These are phyloP conservation scores for Parasteatoda tepidariorum DNA, from an alignment of 1,140 invertebrate species.

Conservation along the genomic window DNA sequence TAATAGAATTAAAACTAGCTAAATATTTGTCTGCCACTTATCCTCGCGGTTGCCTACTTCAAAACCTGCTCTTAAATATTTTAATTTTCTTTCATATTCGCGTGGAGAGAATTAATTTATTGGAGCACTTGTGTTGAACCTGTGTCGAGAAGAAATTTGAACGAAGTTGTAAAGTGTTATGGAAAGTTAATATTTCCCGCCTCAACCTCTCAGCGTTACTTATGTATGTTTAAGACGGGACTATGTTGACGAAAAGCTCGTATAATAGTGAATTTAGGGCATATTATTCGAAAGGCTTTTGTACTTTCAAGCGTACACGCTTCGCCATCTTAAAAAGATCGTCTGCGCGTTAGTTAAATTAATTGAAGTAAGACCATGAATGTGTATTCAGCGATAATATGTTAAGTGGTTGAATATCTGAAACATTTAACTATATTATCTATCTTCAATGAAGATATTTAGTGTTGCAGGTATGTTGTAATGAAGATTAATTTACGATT, in stretches of 20 bases:
- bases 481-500: no score
- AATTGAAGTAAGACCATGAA: no score
- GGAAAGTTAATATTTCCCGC: no score
- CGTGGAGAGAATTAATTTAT: background rate
- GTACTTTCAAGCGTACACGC: background rate
- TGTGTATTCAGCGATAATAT: no score
- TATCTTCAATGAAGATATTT: no score
- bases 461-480: no score
- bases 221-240: background rate
- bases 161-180: background rate
- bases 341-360: background rate
- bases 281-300: background rate
- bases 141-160: background rate
- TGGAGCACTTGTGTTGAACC: no score
- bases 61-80: background rate
- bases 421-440: no score
- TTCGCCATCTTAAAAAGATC: background rate
- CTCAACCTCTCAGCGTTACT: background rate
- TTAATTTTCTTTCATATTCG: background rate
- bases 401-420: no score
- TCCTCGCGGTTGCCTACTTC: background rate
- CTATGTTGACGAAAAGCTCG: background rate
- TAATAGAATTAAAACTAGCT: background rate
- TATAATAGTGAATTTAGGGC: background rate
- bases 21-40: background rate